Conservation (phyloP, 2,888 invertebrate genomes). For the Thereva unica region DNA sequence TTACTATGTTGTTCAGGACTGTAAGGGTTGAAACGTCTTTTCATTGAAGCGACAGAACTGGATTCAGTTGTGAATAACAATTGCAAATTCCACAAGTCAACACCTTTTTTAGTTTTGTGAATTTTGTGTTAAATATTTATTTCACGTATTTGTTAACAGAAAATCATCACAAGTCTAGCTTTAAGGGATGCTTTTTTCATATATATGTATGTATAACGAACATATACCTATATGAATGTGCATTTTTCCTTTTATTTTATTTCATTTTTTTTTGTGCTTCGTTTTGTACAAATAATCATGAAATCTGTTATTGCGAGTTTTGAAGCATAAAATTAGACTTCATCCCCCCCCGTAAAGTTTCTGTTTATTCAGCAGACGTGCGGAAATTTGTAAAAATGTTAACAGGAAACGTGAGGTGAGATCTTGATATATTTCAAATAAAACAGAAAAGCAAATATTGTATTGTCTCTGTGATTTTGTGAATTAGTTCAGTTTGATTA, state of each 20-base stretch:
- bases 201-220: constrained; percentile 12
- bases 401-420: not conserved
- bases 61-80: constrained; percentile 31
- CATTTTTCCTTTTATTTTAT: too few species aligned
- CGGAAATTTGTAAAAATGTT: too few species aligned
- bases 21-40: constrained; percentile 13
- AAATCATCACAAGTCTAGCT: constrained; percentile 19
- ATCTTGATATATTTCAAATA: not conserved
- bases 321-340: too few species aligned
- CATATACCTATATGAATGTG: not conserved
- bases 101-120: constrained; percentile 20
- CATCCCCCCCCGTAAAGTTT: too few species aligned
- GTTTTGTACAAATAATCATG: too few species aligned
- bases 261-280: too few species aligned
- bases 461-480: not conserved
- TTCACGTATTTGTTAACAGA: constrained; percentile 26
- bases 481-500: too few species aligned
- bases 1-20: constrained; percentile 1
- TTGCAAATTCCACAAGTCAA: constrained; percentile 22
- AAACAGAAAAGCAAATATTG: not conserved
- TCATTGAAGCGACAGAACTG: constrained; percentile 13
- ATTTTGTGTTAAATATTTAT: constrained; percentile 31
- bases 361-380: too few species aligned
- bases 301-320: too few species aligned
- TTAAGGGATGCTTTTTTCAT: constrained; percentile 9